Conservation (phyloP, 2,888 invertebrate species). For the Tortricodes alternella region DNA sequence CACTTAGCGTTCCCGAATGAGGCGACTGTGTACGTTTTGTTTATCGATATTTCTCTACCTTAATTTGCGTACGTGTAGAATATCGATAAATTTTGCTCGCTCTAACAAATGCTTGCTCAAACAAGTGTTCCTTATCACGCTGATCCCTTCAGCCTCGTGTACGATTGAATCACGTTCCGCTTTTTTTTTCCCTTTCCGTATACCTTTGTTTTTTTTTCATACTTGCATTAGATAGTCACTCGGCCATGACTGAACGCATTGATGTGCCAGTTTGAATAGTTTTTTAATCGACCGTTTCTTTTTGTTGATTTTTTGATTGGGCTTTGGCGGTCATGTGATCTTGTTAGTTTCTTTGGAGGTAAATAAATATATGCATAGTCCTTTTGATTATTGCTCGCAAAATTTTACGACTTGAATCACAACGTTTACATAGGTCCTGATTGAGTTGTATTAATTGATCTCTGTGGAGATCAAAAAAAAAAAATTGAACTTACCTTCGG, state of each 20-base stretch:
- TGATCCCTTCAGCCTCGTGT: slow-evolving; percentile 52
- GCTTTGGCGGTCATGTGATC: not conserved
- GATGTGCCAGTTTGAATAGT: slow-evolving; percentile 35
- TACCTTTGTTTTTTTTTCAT: slow-evolving; percentile 44
- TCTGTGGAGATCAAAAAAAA: no score
- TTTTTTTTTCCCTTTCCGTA: slow-evolving; percentile 42
- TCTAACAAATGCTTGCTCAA: not conserved
- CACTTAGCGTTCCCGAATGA: no score
- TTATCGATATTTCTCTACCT: no score
- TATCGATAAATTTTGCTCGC: not conserved
- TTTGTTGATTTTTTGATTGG: not conserved
- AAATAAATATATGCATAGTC: no score
- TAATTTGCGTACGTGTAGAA: no score
- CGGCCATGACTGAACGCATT: slow-evolving; percentile 48
- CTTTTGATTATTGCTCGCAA: no score
- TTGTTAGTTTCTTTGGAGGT: not conserved
- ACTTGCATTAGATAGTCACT: slow-evolving; percentile 46
- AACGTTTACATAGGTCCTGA: no score
- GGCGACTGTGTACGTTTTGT: no score
- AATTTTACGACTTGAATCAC: no score
- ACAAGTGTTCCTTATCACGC: slow-evolving; percentile 53
- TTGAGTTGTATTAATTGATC: no score
- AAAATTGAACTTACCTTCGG: no score
- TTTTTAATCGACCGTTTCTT: slow-evolving; percentile 29
- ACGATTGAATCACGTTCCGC: slow-evolving; percentile 58